Base-by-base conservation (phyloP, 1,140 invertebrate genomes). In the Drosophila asahinai region DNA sequence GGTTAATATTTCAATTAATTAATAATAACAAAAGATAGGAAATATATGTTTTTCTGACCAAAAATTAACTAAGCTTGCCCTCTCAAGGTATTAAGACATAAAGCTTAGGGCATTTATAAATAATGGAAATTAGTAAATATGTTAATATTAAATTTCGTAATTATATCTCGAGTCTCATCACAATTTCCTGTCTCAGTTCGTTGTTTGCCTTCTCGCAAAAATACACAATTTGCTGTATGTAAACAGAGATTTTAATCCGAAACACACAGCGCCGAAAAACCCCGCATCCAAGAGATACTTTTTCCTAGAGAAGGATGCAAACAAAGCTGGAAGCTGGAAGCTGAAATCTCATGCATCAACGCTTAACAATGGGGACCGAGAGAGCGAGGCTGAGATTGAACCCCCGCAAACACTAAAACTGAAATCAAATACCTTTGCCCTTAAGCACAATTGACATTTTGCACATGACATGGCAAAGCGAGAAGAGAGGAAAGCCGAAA, bases 361-460 rank as follows among this genome's bases (percentile, higher is more conserved):
- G 67, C 77, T 45, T 48, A 48, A 74, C 55, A 73, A 73, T 73
- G 55, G 51, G 2, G 15, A 25, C 15, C 5, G n/a, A 19, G 22
- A 2, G 7, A 14, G 38, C 2, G 11, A 2, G 4, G 12, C 47
- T 60, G 42, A 57, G 61, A 68, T 67, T 68, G 36, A 77, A 52
- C 42, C 57, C 55, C 27, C 17, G 52, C 70, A 73, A 49, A 61
- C 38, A 45, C 75, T 67, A 65, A 80, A 70, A 67, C 59, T 86
- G 83, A 86, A 87, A 83, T 80, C 83, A 83, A 87, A 83, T 80
- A 83, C 80, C 79, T 89, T 87, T 76, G 83, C 77, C 71, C 77
- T 83, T 81, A 87, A 89, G 84, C 77, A 80, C 84, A 87, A 87
- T 87, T 87, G 83, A 83, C 83, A 87, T 87, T 83, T 87, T 79